Evolutionary conservation across 2,797 vertebrate genomes (phyloP), one percentile per base, ranked within the genome.

Genomic region (Argentina silus): DNA sequence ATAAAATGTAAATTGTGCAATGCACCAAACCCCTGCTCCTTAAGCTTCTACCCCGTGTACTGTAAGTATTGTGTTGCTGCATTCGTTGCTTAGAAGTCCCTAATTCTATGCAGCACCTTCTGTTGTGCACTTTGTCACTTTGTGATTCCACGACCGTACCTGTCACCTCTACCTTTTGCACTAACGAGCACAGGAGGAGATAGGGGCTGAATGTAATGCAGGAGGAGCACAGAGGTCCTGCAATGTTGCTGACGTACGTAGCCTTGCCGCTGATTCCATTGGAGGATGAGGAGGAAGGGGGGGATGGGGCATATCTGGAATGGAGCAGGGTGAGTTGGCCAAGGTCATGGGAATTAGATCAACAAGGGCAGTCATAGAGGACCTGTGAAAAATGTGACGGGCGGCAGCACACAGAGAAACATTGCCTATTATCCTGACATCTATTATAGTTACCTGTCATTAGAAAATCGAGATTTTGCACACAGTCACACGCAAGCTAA

Each of bases 1-100:
- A 91, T 88, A 85, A 85, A 88, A 91, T 90, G 85, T 91, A 90
- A 92, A 92, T 91, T 90, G 86, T 91, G 89, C 91, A 91, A 84
- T 93, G 92, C 92, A 92, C 85, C 91, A 93, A 92, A 89, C 62
- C 62, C 62, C 71, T 79, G 81, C 87, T 21, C 48, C 67, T 75
- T 70, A 68, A 73, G 77, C 19, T 21, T 59, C 19, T 59, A 59
- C 23, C 23, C 56, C 56, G 3, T 21, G 56, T 11, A 19, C 19
- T 11, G 19, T 59, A 8, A 21, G 19, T 23, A 11, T 19, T 19
- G 15, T 15, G 12, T 55, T 15, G 51, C 27, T 36, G 27, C 27
- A 36, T 50, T 50, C 14, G 48, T 50, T 50, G 48, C 27, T 9
- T 57, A 80, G 68, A 85, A 78, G 69, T 69, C 50, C 53, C 76